Percentiles rank a stretch among this genome's conserved stretches.
These are phyloP conservation scores for Halcyon leucocephala DNA, from an alignment of 2,797 vertebrate genomes.

Conservation along the genomic window DNA sequence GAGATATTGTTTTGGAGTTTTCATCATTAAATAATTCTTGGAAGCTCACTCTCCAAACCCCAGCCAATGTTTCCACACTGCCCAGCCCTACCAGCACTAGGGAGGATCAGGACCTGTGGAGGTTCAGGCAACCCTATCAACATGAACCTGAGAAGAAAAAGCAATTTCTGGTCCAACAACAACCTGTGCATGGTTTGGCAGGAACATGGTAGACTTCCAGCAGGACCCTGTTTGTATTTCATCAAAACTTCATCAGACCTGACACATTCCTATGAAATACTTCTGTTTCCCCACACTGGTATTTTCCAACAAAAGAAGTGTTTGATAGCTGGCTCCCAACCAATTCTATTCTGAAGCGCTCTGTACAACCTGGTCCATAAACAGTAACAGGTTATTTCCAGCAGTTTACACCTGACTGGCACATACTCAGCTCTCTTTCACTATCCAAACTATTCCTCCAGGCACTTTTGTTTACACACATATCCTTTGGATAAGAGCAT, in stretches of 20 bases:
- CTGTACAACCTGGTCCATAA: constrained; percentile 6
- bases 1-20: background rate
- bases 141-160: background rate
- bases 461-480: constrained; percentile 46
- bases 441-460: constrained; percentile 47
- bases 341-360: background rate
- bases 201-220: constrained; percentile 9
- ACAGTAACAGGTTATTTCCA: constrained; percentile 67
- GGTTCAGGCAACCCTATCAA: background rate
- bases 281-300: constrained; percentile 36
- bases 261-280: constrained; percentile 38
- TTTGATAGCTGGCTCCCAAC: constrained; percentile 16
- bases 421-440: constrained; percentile 15
- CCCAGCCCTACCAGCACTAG: background rate
- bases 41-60: background rate
- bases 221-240: constrained; percentile 38
- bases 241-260: constrained; percentile 56
- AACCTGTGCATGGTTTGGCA: background rate
- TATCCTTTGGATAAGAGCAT: constrained; percentile 30
- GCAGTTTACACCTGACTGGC: constrained; percentile 66
- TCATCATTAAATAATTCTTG: background rate
- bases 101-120: background rate
- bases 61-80: background rate
- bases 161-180: background rate
- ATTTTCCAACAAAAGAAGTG: constrained; percentile 60